These are phyloP conservation scores for Odontothrips loti DNA, from an alignment of 2,888 invertebrate species.

Conservation along the genomic window DNA sequence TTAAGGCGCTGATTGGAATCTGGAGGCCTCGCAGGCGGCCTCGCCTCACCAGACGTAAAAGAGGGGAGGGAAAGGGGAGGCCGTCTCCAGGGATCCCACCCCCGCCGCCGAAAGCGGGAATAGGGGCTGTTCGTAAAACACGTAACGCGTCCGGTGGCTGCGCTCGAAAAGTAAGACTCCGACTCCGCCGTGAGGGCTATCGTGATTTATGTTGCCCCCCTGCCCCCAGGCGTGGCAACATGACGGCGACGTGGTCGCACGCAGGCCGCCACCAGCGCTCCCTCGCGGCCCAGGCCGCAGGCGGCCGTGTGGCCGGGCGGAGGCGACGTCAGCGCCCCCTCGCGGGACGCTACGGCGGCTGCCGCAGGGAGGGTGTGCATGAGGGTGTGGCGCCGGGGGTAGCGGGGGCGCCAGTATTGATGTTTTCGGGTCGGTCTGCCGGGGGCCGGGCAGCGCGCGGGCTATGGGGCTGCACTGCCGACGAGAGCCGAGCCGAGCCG, in stretches of 20 bases:
- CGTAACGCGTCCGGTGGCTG: too few species aligned
- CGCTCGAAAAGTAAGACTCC: too few species aligned
- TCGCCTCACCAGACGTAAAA: too few species aligned
- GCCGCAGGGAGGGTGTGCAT: background rate
- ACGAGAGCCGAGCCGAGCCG: background rate
- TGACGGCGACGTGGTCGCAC: too few species aligned
- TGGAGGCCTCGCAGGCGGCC: background rate
- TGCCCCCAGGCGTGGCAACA: too few species aligned
- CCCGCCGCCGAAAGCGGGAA: too few species aligned
- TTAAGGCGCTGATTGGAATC: conserved; percentile 6
- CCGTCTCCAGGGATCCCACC: too few species aligned
- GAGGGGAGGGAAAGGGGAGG: background rate
- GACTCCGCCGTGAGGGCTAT: too few species aligned
- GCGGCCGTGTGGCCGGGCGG: background rate
- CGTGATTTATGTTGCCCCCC: too few species aligned
- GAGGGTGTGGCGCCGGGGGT: background rate
- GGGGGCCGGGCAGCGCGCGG: background rate
- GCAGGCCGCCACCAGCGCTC: too few species aligned
- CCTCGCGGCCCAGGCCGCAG: background rate
- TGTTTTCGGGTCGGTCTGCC: background rate
- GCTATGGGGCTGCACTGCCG: too few species aligned
- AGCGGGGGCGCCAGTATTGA: background rate
- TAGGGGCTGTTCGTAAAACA: background rate
- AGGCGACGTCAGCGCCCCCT: background rate
- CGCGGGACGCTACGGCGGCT: conserved; percentile 27